These are phyloP conservation scores for Phymatocera aterrima DNA, from an alignment of 2,888 invertebrate genomes.

Conservation along the genomic window DNA sequence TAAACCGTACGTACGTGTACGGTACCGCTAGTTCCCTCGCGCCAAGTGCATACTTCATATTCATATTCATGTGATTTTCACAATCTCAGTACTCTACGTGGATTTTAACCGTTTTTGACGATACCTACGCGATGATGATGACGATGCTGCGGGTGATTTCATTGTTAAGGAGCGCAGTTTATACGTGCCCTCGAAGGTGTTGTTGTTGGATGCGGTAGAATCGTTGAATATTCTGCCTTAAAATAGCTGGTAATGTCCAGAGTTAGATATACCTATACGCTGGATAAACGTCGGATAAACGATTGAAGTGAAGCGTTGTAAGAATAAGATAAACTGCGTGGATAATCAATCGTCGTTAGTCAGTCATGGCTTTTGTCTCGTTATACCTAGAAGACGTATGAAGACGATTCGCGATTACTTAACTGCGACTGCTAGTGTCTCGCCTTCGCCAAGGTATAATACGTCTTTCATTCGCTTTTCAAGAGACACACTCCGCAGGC, in stretches of 20 bases:
- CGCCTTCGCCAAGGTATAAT: background rate
- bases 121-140: background rate
- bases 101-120: background rate
- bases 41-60: constrained; percentile 24
- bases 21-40: constrained; percentile 20
- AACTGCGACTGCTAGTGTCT: constrained; percentile 13
- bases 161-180: background rate
- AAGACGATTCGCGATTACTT: constrained; percentile 32
- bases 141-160: background rate
- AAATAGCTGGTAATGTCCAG: background rate
- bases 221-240: background rate
- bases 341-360: constrained; percentile 44
- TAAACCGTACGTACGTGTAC: background rate
- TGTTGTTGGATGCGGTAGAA: constrained; percentile 6
- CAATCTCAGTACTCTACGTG: no score
- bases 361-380: constrained; percentile 39
- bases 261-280: no score
- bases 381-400: constrained; percentile 1
- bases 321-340: constrained; percentile 40
- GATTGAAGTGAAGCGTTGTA: constrained; percentile 25
- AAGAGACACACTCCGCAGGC: constrained; percentile 4
- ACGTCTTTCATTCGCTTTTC: constrained; percentile 38
- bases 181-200: background rate
- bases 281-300: constrained; percentile 5
- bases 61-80: background rate